Evolutionary conservation across 2,888 invertebrate genomes (phyloP), one percentile per base, ranked within the genome.

Genomic region (Cheilosia soror): DNA sequence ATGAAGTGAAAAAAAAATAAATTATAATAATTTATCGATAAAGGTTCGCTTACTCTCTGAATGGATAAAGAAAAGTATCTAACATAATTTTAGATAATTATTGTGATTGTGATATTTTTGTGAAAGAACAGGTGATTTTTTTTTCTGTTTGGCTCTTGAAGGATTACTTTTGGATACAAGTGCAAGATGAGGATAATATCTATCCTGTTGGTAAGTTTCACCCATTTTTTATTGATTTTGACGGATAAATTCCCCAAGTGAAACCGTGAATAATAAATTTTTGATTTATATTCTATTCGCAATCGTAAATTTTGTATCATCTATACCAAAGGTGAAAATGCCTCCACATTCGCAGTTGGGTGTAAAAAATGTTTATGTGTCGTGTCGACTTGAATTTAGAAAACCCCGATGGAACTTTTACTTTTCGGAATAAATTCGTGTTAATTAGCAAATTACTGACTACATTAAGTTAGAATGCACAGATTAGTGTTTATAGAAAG

Each of bases 161-260:
- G 83, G 83, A 79, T 83, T 84, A 79, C 49, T 66, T 20, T 80
- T 80, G 84, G 84, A 84, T 84, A 83, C 33, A 58, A 11, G 29
- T 75, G 15, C 84, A 84, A 75, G 60, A 84, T 84, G 84, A 80
- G 80, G 80, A 84, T 84, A 65, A 80, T 80, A 65, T 55, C n/a
- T 33, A 53, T 84, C 49, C 60, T 80, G 44, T 55, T 84, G 84
- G 84, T 84, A 71, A 84, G 84, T 65, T 58, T 47, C 15, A 37
- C 29, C 11, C 6, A 27, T 6, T 15, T 15, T n/a, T 4, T 20
- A 3, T 51, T 11, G 20, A 25, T 13, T 20, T 49, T 6, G 15
- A 6, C 1, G 25, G 27, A 29, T 0, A 37, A 37, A 71, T 47
- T 49, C 47, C 47, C 27, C 11, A 37, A 27, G 69, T 71, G 58